phyloP scores from a whole-genome alignment of 2,797 vertebrate species.

The Paratrypauchen microcephalus region DNA sequence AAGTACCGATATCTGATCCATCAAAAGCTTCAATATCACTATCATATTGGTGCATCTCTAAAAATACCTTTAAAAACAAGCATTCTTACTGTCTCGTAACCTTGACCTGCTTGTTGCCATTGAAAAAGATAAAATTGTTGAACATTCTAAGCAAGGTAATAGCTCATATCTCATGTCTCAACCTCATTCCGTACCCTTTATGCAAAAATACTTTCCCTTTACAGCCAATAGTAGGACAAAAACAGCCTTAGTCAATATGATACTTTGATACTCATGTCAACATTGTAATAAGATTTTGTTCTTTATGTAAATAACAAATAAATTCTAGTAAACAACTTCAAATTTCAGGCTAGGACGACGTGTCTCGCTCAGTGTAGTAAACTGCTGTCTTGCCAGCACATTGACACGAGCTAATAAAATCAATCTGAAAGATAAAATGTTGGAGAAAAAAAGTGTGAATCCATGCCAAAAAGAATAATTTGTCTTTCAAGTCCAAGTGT shows the following conservation, averaged over 20 bases:
- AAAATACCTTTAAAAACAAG: too few species aligned
- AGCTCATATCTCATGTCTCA: too few species aligned
- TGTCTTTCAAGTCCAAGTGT: background rate
- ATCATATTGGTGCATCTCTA: too few species aligned
- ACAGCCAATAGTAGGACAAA: conserved; percentile 1
- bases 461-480: background rate
- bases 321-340: background rate
- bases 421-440: background rate
- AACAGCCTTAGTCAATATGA: background rate
- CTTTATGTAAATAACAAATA: too few species aligned
- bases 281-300: too few species aligned
- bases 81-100: too few species aligned
- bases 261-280: too few species aligned
- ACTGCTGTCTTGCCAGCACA: background rate
- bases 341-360: background rate
- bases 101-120: too few species aligned
- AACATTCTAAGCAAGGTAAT: too few species aligned
- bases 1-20: too few species aligned
- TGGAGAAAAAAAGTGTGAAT: background rate
- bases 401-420: background rate
- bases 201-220: background rate
- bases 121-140: too few species aligned
- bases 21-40: too few species aligned
- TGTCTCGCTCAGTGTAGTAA: background rate
- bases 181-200: conserved; percentile 37